phyloP scores from a whole-genome alignment of 2,797 vertebrate species.

The Betta splendens region DNA sequence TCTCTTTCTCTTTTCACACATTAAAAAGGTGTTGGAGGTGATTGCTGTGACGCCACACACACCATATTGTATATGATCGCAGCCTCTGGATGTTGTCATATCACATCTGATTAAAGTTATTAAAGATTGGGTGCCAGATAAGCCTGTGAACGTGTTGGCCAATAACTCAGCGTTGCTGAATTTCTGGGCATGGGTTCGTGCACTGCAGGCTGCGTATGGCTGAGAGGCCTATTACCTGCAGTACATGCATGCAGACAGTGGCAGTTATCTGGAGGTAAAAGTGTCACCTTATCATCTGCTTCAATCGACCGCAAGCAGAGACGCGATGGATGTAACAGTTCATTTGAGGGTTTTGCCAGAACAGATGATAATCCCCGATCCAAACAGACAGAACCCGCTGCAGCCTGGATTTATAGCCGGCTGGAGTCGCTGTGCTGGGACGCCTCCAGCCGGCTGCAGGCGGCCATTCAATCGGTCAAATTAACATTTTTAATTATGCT shows the following conservation, averaged over 20 bases:
- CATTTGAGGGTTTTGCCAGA: constrained; percentile 1
- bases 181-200: constrained; percentile 4
- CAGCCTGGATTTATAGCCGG: no score
- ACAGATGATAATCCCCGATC: background rate
- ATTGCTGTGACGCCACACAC: constrained; percentile 40
- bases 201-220: background rate
- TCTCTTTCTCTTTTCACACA: constrained; percentile 10
- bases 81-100: constrained; percentile 41
- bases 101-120: constrained; percentile 50
- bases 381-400: no score
- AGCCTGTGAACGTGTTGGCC: constrained; percentile 3
- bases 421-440: no score
- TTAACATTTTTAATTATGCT: no score
- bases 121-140: constrained; percentile 28
- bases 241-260: constrained; percentile 4
- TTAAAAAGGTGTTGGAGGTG: constrained; percentile 41
- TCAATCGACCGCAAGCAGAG: constrained; percentile 6
- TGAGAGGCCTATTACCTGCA: constrained; percentile 5
- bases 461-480: no score
- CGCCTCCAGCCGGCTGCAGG: no score
- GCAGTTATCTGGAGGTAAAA: constrained; percentile 2
- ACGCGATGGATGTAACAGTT: constrained; percentile 13
- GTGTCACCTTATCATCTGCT: background rate
- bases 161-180: no score
- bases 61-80: constrained; percentile 12